A percentile compares a stretch with the other conserved stretches of the same genome.
phyloP scores from a whole-genome alignment of 2,888 invertebrate species.

The Meghimatium bilineatum region DNA sequence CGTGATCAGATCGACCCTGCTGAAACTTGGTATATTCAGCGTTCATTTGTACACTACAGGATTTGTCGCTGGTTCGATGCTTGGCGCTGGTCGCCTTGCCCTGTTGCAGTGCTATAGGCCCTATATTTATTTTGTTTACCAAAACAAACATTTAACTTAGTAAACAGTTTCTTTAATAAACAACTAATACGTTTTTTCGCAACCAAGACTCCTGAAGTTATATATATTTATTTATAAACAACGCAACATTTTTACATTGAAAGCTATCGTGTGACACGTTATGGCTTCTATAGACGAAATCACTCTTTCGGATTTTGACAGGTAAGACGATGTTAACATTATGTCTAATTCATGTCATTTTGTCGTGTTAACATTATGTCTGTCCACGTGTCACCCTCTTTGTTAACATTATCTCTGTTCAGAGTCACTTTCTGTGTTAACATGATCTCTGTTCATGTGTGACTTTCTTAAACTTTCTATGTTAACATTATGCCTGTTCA shows the following conservation, averaged over 20 bases:
- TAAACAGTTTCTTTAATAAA: not conserved
- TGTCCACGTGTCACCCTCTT: too few species aligned
- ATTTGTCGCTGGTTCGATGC: slow-evolving; percentile 50
- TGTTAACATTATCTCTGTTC: too few species aligned
- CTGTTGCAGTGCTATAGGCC: slow-evolving; percentile 38
- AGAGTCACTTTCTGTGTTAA: too few species aligned
- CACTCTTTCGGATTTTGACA: slow-evolving; percentile 68
- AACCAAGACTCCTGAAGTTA: not conserved
- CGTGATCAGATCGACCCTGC: not conserved
- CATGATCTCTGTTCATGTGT: too few species aligned
- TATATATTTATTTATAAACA: too few species aligned
- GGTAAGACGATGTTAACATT: slow-evolving; percentile 61
- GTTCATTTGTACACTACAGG: slow-evolving; percentile 21
- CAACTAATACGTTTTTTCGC: not conserved
- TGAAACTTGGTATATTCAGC: not conserved
- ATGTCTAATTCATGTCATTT: too few species aligned
- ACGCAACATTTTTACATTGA: not conserved
- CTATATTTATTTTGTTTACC: slow-evolving; percentile 15
- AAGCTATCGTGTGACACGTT: not conserved
- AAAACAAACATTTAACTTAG: not conserved
- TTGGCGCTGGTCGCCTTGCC: slow-evolving; percentile 68
- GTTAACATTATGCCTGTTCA: too few species aligned
- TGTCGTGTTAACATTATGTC: too few species aligned
- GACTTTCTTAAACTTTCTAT: too few species aligned
- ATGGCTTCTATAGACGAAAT: slow-evolving; percentile 66